These are phyloP conservation scores for Actinostola sp. DNA, from an alignment of 92 coral and sea anemone genomes.

Conservation along the genomic window DNA sequence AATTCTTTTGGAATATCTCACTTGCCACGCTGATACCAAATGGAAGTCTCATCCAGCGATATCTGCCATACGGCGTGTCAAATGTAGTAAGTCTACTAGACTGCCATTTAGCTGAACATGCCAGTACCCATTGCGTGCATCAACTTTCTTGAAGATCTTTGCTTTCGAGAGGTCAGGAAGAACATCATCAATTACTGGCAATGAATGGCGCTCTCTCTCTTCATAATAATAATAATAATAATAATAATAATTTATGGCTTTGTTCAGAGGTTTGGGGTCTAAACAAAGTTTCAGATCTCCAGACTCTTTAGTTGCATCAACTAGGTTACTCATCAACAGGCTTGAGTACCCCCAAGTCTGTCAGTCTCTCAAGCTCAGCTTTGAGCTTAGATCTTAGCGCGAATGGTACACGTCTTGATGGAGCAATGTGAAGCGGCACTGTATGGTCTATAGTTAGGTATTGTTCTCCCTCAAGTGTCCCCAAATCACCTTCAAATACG, in stretches of 20 bases:
- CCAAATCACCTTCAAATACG: slow-evolving; percentile 49
- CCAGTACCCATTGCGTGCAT: slow-evolving; percentile 49
- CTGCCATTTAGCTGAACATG: slow-evolving; percentile 36
- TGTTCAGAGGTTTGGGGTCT: slow-evolving; percentile 52
- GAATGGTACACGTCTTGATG: slow-evolving; percentile 34
- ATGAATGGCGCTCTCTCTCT: slow-evolving; percentile 50
- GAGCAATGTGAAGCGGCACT: slow-evolving; percentile 25
- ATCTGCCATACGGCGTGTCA: no score
- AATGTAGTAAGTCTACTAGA: no score
- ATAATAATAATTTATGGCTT: no score
- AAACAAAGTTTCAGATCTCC: slow-evolving; percentile 48
- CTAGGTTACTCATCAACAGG: slow-evolving; percentile 39
- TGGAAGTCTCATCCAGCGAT: no score
- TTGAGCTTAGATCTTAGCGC: slow-evolving; percentile 34
- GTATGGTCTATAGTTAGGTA: slow-evolving; percentile 32
- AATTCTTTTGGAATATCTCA: no score
- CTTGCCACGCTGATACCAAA: no score
- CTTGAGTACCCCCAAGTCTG: slow-evolving; percentile 32
- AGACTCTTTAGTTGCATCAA: slow-evolving; percentile 35
- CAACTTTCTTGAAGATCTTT: slow-evolving; percentile 54
- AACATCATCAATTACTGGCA: slow-evolving; percentile 60
- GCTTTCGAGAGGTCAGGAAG: slow-evolving; percentile 55
- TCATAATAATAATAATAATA: no score
- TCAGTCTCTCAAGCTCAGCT: slow-evolving; percentile 42
- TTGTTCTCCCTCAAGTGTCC: slow-evolving; percentile 42